phyloP scores from a whole-genome alignment of 1,140 invertebrate species.

The Paraescarpia echinospica region DNA sequence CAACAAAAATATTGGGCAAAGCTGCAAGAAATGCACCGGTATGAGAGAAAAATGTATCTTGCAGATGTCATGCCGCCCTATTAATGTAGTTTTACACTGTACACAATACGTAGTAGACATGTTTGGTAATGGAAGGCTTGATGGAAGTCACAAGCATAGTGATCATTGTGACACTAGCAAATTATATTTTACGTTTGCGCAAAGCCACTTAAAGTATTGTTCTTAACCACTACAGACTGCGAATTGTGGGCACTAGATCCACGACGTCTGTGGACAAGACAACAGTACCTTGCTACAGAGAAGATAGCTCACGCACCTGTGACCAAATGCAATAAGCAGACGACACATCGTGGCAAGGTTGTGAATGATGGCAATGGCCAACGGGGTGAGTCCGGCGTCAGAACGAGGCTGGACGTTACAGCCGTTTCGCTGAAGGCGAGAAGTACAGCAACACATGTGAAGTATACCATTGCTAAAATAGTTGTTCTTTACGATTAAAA shows the following conservation, averaged over 20 bases:
- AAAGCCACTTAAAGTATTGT: no score
- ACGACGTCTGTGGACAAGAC: neutral
- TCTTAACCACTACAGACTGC: no score
- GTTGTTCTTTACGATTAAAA: neutral
- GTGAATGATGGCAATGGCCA: constrained; percentile 50
- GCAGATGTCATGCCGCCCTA: no score
- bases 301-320: constrained; percentile 46
- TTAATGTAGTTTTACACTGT: no score
- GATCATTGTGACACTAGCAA: no score
- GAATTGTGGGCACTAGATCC: no score
- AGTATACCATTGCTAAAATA: neutral
- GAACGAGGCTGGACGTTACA: constrained; percentile 24
- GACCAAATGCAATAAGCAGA: constrained; percentile 40
- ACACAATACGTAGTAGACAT: no score
- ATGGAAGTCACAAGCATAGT: no score
- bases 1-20: no score
- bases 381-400: constrained; percentile 45
- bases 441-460: neutral
- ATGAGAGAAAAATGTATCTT: neutral
- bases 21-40: no score
- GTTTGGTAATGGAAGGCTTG: no score
- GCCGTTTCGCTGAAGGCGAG: neutral
- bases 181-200: no score
- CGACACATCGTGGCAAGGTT: constrained; percentile 46
- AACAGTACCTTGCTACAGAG: constrained; percentile 17